phyloP scores from a whole-genome alignment of 2,888 invertebrate genomes.

The Macrosoma leucophasiata region DNA sequence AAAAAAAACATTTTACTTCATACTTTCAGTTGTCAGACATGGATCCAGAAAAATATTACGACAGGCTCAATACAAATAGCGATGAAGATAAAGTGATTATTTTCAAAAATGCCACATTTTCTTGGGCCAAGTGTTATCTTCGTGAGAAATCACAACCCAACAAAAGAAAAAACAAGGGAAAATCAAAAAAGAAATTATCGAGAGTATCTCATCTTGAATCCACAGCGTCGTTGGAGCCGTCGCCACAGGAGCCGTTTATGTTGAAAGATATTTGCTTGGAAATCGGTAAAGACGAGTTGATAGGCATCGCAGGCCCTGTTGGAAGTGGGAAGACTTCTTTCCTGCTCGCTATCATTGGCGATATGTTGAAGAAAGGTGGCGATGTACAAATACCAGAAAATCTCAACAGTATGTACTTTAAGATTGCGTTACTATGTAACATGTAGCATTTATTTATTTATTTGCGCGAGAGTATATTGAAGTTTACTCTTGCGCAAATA shows the following conservation, averaged over 20 bases:
- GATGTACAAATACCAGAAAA: constrained; percentile 81
- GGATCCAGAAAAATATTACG: constrained; percentile 79
- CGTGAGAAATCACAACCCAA: constrained; percentile 40
- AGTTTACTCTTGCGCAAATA: constrained; percentile 2
- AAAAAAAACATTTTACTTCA: not conserved
- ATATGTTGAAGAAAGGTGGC: constrained; percentile 83
- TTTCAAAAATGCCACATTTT: constrained; percentile 77
- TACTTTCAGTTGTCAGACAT: constrained; percentile 75
- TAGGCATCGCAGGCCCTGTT: constrained; percentile 92
- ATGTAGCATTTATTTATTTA: too few relatives aligned
- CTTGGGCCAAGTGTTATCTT: constrained; percentile 68
- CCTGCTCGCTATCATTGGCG: constrained; percentile 88
- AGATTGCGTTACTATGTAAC: too few relatives aligned
- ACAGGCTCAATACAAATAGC: constrained; percentile 58
- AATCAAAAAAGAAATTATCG: constrained; percentile 56
- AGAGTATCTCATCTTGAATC: constrained; percentile 45
- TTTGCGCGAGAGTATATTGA: constrained; percentile 2
- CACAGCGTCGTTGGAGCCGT: constrained; percentile 39
- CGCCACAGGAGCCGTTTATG: constrained; percentile 42
- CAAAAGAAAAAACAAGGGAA: constrained; percentile 65
- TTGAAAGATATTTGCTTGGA: constrained; percentile 50
- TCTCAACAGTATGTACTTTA: constrained; percentile 70
- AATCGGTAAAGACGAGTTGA: constrained; percentile 80
- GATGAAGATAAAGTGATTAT: constrained; percentile 75
- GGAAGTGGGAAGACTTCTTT: constrained; percentile 95